Base-by-base conservation (phyloP, 2,797 vertebrate genomes). In the Sebastes cheni region DNA sequence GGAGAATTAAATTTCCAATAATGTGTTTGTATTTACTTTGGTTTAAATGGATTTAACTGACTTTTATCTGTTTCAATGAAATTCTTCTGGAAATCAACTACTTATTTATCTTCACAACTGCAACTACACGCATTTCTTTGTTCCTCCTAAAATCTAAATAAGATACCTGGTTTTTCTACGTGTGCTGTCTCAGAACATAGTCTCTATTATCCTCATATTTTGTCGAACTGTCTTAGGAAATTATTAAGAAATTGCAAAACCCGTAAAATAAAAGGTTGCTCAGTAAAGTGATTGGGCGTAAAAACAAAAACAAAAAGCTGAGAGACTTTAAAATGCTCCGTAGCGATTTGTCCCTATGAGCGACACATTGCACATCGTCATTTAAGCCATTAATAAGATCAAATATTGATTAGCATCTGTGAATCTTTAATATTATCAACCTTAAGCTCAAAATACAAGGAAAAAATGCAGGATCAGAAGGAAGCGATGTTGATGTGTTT, bases 401-500 rank as follows among this genome's bases (percentile, higher is more conserved):
- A 6, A 42, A 14, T 8, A 12, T 66, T 55, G 13, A 72, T 69
- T 23, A 27, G 23, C 39, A 25, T 30, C 39, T 75, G 3, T 27
- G 8, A 7, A 67, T 29, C 34, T 80, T 64, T 50, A 16, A 74
- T 23, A 16, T 60, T 12, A 79, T 85, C 6, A 82, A 80, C 14
- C 29, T 42, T 36, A 18, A 73, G 13, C 25, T 64, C 16, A 75
- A 52, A 75, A 71, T 77, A 52, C 22, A 27, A 62, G 82, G 79
- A 62, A 32, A 75, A 79, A 88, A 80, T 65, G 36, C 30, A 78
- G 69, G 62, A 25, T 46, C 42, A 59, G 68, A 82, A 52, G 69
- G 77, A 80, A 67, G 56, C n/a, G 69, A 73, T 72, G 77, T 74
- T 86, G 73, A 85, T 65, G 34, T 86, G 58, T 83, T 79, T 90